Base-by-base conservation (phyloP, 2,797 vertebrate genomes). In the Rachycentron canadum region DNA sequence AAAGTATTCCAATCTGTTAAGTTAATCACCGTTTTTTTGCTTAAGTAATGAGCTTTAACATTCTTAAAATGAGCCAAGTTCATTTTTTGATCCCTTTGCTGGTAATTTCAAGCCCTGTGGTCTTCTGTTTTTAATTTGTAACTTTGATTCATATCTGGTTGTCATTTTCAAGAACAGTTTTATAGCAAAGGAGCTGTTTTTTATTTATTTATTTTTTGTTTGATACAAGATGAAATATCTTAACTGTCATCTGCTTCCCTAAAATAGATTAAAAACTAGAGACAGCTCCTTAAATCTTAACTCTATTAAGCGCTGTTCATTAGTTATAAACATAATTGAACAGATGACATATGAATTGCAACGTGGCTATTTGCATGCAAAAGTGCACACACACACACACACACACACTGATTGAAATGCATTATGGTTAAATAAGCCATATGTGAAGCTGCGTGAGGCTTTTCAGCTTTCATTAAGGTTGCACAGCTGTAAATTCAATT, bases 11-110 rank as follows among this genome's bases (percentile, higher is more conserved):
- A 82, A 79, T 85, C 79, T 76, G 61, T 64, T 17, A 57, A 84
- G 16, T 83, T 80, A 78, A 90, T 90, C 69, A 87, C 69, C 21
- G 25, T 68, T 86, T 74, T 70, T 69, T 84, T 61, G 69, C 49
- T 69, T 81, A 76, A 81, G 73, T 78, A 77, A 85, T 81, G 60
- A 68, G 60, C 70, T 78, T 62, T 62, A 53, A 57, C 66, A 60
- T 66, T 58, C 40, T 66, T 38, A 34, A 81, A 86, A 78, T 82
- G 9, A 69, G 41, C 56, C 1, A 9, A 43, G 60, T 72, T 63
- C 7, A 70, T 64, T 76, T 80, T 58, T 57, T 7, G 21, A 71
- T 76, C 76, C 32, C 26, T 69, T 73, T 50, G 10, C 34, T 25
- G 41, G 52, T 73, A 61, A 68, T 59, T 79, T 76, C 40, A 82